Base-by-base conservation (phyloP, 2,797 vertebrate genomes). In the Nothura maculosa region DNA sequence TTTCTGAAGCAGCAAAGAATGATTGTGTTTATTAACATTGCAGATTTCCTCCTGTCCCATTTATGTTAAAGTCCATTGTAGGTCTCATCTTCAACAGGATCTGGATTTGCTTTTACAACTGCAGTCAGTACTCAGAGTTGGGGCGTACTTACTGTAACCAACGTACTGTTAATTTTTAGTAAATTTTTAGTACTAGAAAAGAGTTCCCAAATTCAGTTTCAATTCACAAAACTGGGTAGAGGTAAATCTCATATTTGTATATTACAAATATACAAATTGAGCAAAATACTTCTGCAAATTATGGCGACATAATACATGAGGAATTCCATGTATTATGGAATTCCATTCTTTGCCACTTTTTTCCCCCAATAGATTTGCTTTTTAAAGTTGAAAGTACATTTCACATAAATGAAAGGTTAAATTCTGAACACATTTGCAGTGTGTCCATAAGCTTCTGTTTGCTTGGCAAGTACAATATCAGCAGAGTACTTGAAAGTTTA, bases 401-500 rank as follows among this genome's bases (percentile, higher is more conserved):
- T 89, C 52, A 81, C 34, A 79, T 81, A 79, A 95, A 89, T 54
- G 25, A 45, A 64, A 91, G 47, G 50, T 92, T 91, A 87, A 83
- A 91, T 68, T 85, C 43, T 72, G 30, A 86, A 67, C 42, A n/a
- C n/a, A 21, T 87, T 83, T 45, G 64, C 57, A 55, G 47, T 28
- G 22, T 70, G 34, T 82, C 67, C 22, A 47, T 79, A 83, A 96
- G 67, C 68, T 54, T 86, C 68, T 89, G 75, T 96, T 96, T 96
- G 87, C 55, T 91, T 92, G 68, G 63, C 62, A 95, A 82, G 45
- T 77, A 63, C 60, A 84, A 61, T 93, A 95, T 75, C 72, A 48
- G 61, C 69, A 63, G 54, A 89, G 57, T 83, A 70, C 32, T 94
- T 94, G 70, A 91, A 93, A 97, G 89, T 94, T 96, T 97, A 85